Conservation (phyloP, 2,888 invertebrate species). For the Tiliacea citrago region DNA sequence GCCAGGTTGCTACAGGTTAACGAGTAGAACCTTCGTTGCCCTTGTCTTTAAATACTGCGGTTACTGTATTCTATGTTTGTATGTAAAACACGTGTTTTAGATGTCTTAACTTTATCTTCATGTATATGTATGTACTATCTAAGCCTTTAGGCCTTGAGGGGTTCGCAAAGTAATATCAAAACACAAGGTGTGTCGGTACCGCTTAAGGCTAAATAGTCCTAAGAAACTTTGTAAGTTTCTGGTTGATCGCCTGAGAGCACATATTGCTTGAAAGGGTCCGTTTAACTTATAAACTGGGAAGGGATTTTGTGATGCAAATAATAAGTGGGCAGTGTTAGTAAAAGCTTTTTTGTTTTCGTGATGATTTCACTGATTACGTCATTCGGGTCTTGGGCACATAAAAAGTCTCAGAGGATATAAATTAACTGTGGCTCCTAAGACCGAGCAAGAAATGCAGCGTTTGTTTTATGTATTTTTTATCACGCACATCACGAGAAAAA, state of each 20-base stretch:
- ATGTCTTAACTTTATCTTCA: constrained; percentile 19
- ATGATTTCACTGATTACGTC: constrained; percentile 59
- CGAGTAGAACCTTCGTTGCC: constrained; percentile 23
- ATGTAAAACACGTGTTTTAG: constrained; percentile 37
- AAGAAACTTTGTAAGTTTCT: constrained; percentile 46
- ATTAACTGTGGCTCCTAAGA: constrained; percentile 17
- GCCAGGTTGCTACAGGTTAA: constrained; percentile 15
- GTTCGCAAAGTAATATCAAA: constrained; percentile 39
- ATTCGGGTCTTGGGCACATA: constrained; percentile 27
- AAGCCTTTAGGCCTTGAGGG: constrained; percentile 15
- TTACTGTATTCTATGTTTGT: not conserved
- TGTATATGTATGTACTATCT: constrained; percentile 16
- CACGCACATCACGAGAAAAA: not conserved
- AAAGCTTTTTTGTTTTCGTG: constrained; percentile 44
- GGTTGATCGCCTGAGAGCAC: constrained; percentile 41
- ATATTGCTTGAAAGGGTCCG: constrained; percentile 39
- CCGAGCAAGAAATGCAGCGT: constrained; percentile 24
- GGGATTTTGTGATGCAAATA: constrained; percentile 35
- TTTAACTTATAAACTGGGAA: constrained; percentile 43
- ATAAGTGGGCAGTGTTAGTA: constrained; percentile 21
- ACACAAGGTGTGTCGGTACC: constrained; percentile 33
- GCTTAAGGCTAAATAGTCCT: constrained; percentile 38
- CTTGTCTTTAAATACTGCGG: constrained; percentile 20
- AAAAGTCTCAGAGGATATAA: constrained; percentile 34
- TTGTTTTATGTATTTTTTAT: constrained; percentile 34